Evolutionary conservation across 2,888 invertebrate species (phyloP), one percentile per base, ranked within the genome.

Genomic region (Micoletzkya japonica): DNA sequence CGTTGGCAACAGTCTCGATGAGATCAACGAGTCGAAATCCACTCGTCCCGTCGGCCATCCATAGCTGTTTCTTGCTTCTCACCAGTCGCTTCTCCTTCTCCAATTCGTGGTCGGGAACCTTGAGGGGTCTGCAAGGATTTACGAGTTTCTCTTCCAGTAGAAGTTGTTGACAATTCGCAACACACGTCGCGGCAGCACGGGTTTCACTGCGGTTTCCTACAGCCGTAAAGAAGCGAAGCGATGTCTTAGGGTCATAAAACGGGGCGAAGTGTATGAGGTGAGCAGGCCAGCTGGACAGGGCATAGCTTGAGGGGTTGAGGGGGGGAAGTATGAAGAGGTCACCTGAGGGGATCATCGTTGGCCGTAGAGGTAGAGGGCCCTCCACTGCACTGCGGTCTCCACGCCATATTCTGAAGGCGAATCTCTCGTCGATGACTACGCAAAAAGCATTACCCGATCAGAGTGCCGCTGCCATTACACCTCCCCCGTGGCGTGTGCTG

Each of bases 1-100:
- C 77, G 14, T 73, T 70, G 4, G 73, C 72, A 2, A 74, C 72
- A 24, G 76, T 73, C 34, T 78, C 79, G 32, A 82, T 71, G 6
- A 81, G 52, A 64, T 64, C 64, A 36, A 32, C 64, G 26, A 64
- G 26, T 64, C 64, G 50, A 37, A 36, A 64, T 36, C 64, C 64
- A 7, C 36, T 32, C n/a, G 4, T 10, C 6, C 52, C 64, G 36
- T 64, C 52, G 14, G 14, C 49, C 7, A 61, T 64, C 64, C 64
- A 52, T 14, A 64, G 17, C 24, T 64, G 52, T 2, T 36, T 17
- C n/a, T 64, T 64, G 24, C 28, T 28, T 26, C 24, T n/a, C 14
- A 64, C 36, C 14, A 64, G 2, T 20, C 36, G 50, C 24, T 10
- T 34, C 17, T 64, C 64, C 20, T 52, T 50, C 28, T 64, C 64